Evolutionary conservation across 2,797 vertebrate species (phyloP).

Genomic region (Thalassophryne amazonica): DNA sequence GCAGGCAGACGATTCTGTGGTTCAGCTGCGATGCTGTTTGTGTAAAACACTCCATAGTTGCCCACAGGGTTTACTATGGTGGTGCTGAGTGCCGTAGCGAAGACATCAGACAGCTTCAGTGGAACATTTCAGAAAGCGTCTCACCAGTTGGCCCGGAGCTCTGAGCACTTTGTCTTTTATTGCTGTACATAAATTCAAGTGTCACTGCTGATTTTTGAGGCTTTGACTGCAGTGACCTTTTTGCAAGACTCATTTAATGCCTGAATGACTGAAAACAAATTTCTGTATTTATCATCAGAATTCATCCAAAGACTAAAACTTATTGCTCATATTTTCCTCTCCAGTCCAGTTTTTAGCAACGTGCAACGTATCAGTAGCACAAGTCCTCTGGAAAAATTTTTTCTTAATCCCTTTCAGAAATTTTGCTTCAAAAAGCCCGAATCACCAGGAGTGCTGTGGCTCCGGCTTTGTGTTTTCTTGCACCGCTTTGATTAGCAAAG

Average conservation of each 20-base stretch:
- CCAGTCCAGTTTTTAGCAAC: no score
- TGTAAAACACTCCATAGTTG: conserved; percentile 34
- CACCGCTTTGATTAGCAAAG: conserved; percentile 29
- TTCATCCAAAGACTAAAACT: no score
- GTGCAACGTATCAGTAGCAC: no score
- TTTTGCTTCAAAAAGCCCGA: no score
- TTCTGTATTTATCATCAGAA: no score
- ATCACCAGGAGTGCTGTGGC: conserved; percentile 35
- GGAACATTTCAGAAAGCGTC: conserved; percentile 20
- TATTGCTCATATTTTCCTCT: no score
- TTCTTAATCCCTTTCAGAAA: no score
- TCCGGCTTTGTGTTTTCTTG: conserved; percentile 2
- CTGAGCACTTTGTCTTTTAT: conserved; percentile 11
- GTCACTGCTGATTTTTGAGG: conserved; percentile 2
- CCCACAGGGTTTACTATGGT: conserved; percentile 35
- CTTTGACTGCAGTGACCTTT: neutral
- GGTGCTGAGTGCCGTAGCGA: conserved; percentile 60
- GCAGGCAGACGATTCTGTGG: conserved; percentile 9
- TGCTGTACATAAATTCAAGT: conserved; percentile 8
- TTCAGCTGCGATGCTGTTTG: conserved; percentile 13
- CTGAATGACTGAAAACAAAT: no score
- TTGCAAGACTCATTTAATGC: no score
- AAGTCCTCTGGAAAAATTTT: no score
- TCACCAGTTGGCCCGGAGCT: neutral
- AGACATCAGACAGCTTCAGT: conserved; percentile 21